These are phyloP conservation scores for Ptilonorhynchus violaceus DNA, from an alignment of 2,113 vertebrate genomes.

Conservation along the genomic window DNA sequence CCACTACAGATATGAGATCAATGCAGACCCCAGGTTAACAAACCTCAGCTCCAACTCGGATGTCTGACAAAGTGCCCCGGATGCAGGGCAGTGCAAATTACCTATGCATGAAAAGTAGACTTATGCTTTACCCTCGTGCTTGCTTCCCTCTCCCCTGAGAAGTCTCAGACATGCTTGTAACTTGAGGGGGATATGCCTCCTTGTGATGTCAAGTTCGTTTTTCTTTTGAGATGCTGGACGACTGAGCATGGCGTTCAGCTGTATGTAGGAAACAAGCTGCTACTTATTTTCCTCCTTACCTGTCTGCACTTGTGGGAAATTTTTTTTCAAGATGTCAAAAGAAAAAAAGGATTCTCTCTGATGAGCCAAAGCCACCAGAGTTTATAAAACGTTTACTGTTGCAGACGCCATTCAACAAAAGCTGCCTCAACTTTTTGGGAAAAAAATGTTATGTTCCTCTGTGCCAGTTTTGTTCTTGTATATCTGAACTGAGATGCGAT, in stretches of 20 bases:
- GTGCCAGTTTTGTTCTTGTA: constrained; percentile 59
- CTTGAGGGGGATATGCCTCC: constrained; percentile 40
- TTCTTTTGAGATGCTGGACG: constrained; percentile 58
- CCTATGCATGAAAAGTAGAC: constrained; percentile 85
- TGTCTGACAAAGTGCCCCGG: constrained; percentile 68
- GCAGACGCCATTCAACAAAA: constrained; percentile 71
- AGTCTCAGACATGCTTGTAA: constrained; percentile 9
- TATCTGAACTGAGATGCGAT: constrained; percentile 18
- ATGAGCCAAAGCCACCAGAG: constrained; percentile 32
- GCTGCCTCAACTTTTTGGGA: constrained; percentile 72
- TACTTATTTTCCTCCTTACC: neutral
- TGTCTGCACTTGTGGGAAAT: constrained; percentile 5
- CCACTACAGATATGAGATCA: constrained; percentile 97
- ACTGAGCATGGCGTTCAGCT: constrained; percentile 72
- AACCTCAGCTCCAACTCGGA: constrained; percentile 95
- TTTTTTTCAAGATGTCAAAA: constrained; percentile 41
- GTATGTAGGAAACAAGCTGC: constrained; percentile 24
- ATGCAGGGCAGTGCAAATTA: neutral
- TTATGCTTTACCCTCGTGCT: constrained; percentile 54
- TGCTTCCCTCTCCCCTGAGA: constrained; percentile 38
- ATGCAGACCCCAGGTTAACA: constrained; percentile 90
- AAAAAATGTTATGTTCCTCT: constrained; percentile 23
- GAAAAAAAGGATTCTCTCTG: constrained; percentile 3
- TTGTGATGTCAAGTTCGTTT: constrained; percentile 53
- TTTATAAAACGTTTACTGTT: neutral